Conservation (phyloP, 2,797 vertebrate species). For the Cichlasoma orientale region DNA sequence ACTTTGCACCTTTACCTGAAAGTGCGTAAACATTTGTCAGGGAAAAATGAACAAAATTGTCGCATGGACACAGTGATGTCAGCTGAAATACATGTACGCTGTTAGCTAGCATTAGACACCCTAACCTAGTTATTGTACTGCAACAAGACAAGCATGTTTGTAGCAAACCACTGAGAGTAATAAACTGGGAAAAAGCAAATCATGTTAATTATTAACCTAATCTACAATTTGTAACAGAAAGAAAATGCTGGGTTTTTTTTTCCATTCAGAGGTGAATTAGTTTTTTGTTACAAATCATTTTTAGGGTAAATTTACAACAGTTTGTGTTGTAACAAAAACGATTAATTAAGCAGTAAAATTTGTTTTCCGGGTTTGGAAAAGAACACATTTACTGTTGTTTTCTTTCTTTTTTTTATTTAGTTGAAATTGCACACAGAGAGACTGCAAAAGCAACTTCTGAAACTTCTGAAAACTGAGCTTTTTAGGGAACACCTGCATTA, state of each 20-base stretch:
- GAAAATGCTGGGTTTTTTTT: neutral
- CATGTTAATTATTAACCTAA: neutral
- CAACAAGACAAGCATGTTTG: neutral
- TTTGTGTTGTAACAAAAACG: neutral
- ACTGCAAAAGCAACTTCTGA: too few species aligned
- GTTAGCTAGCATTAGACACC: neutral
- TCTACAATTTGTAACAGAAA: neutral
- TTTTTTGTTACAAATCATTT: neutral
- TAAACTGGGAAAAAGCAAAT: neutral
- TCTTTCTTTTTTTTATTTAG: neutral
- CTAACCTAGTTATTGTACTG: neutral
- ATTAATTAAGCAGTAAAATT: neutral
- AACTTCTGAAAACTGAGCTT: too few species aligned
- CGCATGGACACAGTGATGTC: neutral
- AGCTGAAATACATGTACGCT: neutral
- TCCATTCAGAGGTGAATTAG: neutral
- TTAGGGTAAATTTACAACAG: neutral
- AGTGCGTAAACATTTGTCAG: neutral
- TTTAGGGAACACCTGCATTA: too few species aligned
- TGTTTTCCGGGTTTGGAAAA: neutral
- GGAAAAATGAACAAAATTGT: neutral
- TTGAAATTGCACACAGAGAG: neutral
- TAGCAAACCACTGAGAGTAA: neutral
- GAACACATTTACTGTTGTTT: neutral
- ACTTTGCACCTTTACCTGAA: neutral